phyloP scores from a whole-genome alignment of 1,140 invertebrate genomes.

The Papilio machaon region DNA sequence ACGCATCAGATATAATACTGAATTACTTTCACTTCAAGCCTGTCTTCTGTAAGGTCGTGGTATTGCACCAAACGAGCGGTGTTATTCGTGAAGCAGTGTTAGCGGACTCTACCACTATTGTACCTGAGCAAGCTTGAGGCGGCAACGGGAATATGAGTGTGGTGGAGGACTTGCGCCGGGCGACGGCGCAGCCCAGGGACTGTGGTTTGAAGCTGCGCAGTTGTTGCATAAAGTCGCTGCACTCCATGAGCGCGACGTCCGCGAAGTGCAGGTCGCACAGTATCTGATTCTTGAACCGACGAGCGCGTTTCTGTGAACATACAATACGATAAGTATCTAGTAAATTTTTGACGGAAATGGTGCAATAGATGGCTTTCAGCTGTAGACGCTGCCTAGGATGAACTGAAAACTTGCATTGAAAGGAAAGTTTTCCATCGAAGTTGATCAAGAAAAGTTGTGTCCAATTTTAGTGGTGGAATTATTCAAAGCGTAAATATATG shows the following conservation, averaged over 20 bases:
- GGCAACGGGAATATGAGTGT: constrained; percentile 96
- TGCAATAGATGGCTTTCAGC: too few relatives aligned
- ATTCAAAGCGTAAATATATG: too few relatives aligned
- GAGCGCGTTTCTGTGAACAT: constrained; percentile 80
- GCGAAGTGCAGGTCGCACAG: constrained; percentile 95
- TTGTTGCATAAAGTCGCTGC: constrained; percentile 98
- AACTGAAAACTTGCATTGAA: too few relatives aligned
- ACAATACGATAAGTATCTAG: constrained; percentile 32
- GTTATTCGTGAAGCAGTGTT: neutral
- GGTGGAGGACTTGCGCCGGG: constrained; percentile 94
- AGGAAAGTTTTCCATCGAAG: too few relatives aligned
- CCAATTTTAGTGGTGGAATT: too few relatives aligned
- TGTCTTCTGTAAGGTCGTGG: neutral
- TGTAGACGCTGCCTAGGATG: too few relatives aligned
- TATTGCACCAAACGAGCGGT: neutral
- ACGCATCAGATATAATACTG: neutral
- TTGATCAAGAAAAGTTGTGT: too few relatives aligned
- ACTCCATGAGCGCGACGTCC: constrained; percentile 97
- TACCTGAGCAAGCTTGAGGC: constrained; percentile 96
- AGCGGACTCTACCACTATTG: constrained; percentile 45
- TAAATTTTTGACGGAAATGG: too few relatives aligned
- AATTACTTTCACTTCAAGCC: neutral
- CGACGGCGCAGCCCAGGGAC: constrained; percentile 95
- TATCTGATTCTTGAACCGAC: constrained; percentile 90
- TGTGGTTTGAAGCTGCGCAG: constrained; percentile 97